Evolutionary conservation across 1,140 invertebrate species (phyloP), one percentile per base, ranked within the genome.

Genomic region (fruit fly (Drosophila melanogaster)): DNA sequence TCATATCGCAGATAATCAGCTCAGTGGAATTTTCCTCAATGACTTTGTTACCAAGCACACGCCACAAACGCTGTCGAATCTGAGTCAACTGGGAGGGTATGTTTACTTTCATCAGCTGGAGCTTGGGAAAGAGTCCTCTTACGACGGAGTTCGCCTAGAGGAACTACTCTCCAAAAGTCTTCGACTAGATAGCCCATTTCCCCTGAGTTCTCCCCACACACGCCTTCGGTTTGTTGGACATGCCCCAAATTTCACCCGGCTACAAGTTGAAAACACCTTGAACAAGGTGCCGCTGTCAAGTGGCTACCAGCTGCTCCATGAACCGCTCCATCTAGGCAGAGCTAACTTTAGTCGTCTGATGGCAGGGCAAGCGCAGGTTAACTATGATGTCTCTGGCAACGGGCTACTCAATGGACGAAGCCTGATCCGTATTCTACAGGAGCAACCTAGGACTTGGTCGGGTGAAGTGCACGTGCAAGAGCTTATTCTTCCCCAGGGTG

Each of bases 31-130:
- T 33, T 59, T 77, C 12, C 43, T 93, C 4, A 70, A 90, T 10
- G 77, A 85, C 1, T 92, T 94, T 65, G 72, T 94, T 4, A 92
- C 92, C 6, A 91, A 89, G 69, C 90, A 93, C 49, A 91, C 91
- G 0, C 71, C 86, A 3, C 93, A 94, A 80, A 64, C 67, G 0
- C 59, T 94, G 1, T 14, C 55, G 1, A 57, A 92, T 38, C 35
- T 92, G 0, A 70, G 71, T 5, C 69, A 67, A 10, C 40, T 94
- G 1, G 67, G 72, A 4, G 93, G 93, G 4, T 86, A 92, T 67
- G 84, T 94, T 5, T 91, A 81, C 50, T 92, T 94, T 40, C 76
- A 92, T 38, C 73, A 91, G 33, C 46, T 93, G 10, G 37, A 69
- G 2, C 38, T 93, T 1, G 60, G 64, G 6, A 12, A 41, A 6